A percentile compares a stretch with the other conserved stretches of the same genome.
Conservation (phyloP, 2,888 invertebrate species). For the Andrena minutula region DNA sequence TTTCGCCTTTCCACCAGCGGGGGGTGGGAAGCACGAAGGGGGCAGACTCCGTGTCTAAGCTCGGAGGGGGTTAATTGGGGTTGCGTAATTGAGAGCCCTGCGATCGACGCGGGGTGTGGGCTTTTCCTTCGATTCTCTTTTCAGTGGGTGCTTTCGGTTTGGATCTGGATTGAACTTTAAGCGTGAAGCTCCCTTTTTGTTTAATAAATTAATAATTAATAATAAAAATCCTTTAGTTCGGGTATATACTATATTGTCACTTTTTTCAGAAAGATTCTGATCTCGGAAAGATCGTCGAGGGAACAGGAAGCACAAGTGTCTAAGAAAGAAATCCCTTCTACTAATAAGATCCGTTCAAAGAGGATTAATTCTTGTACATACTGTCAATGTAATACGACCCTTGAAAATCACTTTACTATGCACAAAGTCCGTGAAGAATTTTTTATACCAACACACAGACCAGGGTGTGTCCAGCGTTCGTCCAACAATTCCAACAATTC, state of each 20-base stretch:
- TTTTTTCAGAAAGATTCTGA: too few relatives aligned
- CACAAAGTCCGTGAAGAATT: background rate
- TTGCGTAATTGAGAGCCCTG: conserved; percentile 52
- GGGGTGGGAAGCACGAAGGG: conserved; percentile 9
- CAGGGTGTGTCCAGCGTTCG: conserved; percentile 11
- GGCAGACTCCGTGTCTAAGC: conserved; percentile 4
- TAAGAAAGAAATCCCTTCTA: too few relatives aligned
- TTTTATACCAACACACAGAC: background rate
- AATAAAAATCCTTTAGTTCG: too few relatives aligned
- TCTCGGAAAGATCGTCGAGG: too few relatives aligned
- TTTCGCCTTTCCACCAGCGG: conserved; percentile 71
- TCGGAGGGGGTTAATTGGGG: conserved; percentile 53
- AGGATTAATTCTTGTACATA: too few relatives aligned
- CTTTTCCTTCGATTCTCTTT: conserved; percentile 20
- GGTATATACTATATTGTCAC: too few relatives aligned
- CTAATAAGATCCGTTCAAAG: too few relatives aligned
- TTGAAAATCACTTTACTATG: background rate
- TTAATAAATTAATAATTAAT: too few relatives aligned
- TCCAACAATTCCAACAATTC: conserved; percentile 47
- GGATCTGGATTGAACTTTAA: background rate
- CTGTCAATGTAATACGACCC: too few relatives aligned
- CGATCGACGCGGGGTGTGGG: conserved; percentile 35
- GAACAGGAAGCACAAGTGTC: too few relatives aligned
- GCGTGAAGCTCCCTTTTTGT: too few relatives aligned
- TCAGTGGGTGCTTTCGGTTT: background rate